phyloP scores from a whole-genome alignment of 2,113 vertebrate species.

The Typhlomys cinereus region DNA sequence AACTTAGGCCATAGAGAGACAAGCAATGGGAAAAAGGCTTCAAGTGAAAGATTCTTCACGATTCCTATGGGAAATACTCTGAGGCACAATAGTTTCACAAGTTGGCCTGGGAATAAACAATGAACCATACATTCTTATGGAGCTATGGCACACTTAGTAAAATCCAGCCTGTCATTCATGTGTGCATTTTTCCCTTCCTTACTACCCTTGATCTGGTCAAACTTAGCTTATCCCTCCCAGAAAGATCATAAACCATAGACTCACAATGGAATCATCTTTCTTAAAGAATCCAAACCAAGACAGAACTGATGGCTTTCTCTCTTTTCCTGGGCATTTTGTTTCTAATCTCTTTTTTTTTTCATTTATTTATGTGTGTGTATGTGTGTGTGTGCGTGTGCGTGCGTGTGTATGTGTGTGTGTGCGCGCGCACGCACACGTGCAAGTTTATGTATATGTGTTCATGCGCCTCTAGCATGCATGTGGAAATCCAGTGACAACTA shows the following conservation, averaged over 20 bases:
- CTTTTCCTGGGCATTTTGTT: too few species aligned
- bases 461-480: too few species aligned
- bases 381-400: too few species aligned
- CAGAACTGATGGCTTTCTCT: neutral
- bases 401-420: too few species aligned
- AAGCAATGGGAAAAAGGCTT: neutral
- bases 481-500: too few species aligned
- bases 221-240: neutral
- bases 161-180: neutral
- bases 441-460: too few species aligned
- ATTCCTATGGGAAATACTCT: neutral
- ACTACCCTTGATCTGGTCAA: neutral
- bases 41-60: neutral
- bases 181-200: neutral
- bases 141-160: neutral
- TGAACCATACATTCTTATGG: neutral
- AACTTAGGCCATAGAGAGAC: neutral
- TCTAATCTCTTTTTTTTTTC: too few species aligned
- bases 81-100: neutral
- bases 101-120: neutral
- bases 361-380: too few species aligned
- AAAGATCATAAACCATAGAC: neutral
- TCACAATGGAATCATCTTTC: neutral
- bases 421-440: too few species aligned
- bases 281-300: neutral